A percentile compares a stretch with the other conserved stretches of the same genome.
phyloP scores from a whole-genome alignment of 2,888 invertebrate species.

The Zootermopsis nevadensis region DNA sequence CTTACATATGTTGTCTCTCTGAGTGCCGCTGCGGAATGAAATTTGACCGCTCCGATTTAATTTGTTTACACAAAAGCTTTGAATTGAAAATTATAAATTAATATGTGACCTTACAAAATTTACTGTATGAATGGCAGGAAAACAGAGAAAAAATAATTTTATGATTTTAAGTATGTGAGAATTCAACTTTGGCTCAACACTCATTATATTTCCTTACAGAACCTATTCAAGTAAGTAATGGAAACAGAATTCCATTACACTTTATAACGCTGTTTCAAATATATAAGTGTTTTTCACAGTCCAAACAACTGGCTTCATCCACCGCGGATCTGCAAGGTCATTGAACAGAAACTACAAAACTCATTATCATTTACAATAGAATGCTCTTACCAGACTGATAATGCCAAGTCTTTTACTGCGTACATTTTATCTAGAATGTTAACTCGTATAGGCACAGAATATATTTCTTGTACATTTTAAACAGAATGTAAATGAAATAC shows the following conservation, averaged over 20 bases:
- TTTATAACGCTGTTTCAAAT: too few relatives aligned
- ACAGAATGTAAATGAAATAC: conserved; percentile 25
- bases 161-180: too few relatives aligned
- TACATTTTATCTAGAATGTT: neutral
- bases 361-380: neutral
- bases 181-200: too few relatives aligned
- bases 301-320: too few relatives aligned
- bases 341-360: too few relatives aligned
- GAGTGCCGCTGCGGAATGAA: neutral
- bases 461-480: conserved; percentile 22
- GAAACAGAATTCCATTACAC: too few relatives aligned
- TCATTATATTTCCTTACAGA: too few relatives aligned
- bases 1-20: neutral
- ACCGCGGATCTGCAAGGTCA: too few relatives aligned
- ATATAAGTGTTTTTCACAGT: too few relatives aligned
- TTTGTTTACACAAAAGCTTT: neutral
- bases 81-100: neutral
- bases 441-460: neutral
- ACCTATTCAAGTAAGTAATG: too few relatives aligned
- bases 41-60: neutral
- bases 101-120: neutral
- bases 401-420: neutral
- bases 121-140: neutral
- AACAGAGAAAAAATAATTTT: too few relatives aligned
- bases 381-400: neutral